These are phyloP conservation scores for Podocnemis expansa DNA, from an alignment of 2,113 vertebrate genomes.

Conservation along the genomic window DNA sequence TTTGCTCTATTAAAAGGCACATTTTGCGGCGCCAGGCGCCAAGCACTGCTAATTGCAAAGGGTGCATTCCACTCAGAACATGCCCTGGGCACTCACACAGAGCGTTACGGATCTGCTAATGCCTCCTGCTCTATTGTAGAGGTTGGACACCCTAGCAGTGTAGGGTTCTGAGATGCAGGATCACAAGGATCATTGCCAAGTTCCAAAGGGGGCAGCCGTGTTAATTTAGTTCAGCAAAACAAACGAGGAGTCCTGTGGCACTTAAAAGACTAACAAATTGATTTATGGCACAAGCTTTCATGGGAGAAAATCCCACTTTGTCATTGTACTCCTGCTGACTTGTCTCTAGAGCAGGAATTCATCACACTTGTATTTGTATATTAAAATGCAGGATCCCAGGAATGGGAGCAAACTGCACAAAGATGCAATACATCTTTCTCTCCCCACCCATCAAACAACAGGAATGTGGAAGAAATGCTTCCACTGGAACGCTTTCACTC, in stretches of 20 bases:
- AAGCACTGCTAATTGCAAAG: too few relatives aligned
- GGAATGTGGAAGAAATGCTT: background rate
- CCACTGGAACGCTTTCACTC: background rate
- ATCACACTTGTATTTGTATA: accelerated
- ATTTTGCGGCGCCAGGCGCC: too few relatives aligned
- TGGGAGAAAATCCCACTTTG: too few relatives aligned
- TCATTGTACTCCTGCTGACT: background rate
- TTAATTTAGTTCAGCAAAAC: too few relatives aligned
- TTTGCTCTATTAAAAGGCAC: too few relatives aligned
- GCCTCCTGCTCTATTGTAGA: background rate
- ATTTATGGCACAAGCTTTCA: too few relatives aligned
- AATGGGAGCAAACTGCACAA: accelerated
- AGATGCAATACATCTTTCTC: background rate
- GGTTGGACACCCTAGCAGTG: background rate
- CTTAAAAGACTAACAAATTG: too few relatives aligned
- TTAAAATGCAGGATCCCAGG: accelerated
- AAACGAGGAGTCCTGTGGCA: too few relatives aligned
- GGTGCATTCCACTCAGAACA: too few relatives aligned
- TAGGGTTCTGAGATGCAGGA: background rate
- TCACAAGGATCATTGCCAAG: background rate
- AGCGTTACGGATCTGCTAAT: too few relatives aligned
- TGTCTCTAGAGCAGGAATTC: background rate
- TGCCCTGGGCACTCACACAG: too few relatives aligned
- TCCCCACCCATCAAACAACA: background rate
- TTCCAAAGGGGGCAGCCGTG: too few relatives aligned